Base-by-base conservation (phyloP, 2,113 vertebrate species). In the Gallinago media region DNA sequence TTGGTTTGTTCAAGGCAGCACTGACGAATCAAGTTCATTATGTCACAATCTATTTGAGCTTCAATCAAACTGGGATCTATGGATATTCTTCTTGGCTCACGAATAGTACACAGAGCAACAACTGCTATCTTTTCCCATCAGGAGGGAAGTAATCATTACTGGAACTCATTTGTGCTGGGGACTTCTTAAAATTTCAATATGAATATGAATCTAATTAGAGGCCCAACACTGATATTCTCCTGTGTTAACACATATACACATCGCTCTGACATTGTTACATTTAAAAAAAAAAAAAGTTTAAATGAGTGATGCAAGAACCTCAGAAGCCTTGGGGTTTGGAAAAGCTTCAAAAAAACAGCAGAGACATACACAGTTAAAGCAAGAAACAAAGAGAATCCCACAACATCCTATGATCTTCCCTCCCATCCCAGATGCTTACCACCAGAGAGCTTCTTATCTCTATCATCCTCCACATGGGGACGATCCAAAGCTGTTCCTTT, bases 321-420 rank as follows among this genome's bases (percentile, higher is more conserved):
- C 89, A 95, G 67, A 94, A 88, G 89, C 85, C 85, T 73, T 95
- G 84, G 49, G 95, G 94, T 95, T 89, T 96, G 94, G 94, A 96
- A 94, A 65, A 75, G 66, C 96, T 93, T 96, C 94, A 97, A 94
- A 95, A 91, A 89, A 70, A 3, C n/a, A 80, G 42, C 5, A 3
- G 55, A 95, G 56, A 83, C 74, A 68, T 61, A 88, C 38, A 87
- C 52, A 88, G 62, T 76, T 49, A 88, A 90, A 90, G 85, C 89
- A 95, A 96, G 68, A 94, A 96, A 90, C 74, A 96, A 82, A 95
- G 61, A 93, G 67, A 93, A 96, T 85, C 93, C 93, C 92, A 95
- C 94, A 94, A 76, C 78, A 90, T 96, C 93, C 89, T 93, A 63
- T 93, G 93, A 95, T 95, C 94, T 93, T 93, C 93, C 89, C 93